Percentiles rank a stretch among this genome's conserved stretches.
phyloP scores from a whole-genome alignment of 1,140 invertebrate species.

The Orius insidiosus region DNA sequence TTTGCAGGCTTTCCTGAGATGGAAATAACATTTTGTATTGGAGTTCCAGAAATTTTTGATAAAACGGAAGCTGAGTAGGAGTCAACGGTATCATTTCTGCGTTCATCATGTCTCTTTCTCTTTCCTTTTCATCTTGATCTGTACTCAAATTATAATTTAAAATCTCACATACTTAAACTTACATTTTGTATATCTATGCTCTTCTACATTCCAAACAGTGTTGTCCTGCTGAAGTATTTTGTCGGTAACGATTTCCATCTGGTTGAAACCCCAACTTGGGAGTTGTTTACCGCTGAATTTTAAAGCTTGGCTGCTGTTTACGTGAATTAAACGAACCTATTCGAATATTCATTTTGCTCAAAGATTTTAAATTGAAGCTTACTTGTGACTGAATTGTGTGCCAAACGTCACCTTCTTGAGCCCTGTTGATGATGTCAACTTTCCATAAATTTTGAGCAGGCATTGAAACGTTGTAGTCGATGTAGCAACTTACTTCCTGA shows the following conservation, averaged over 20 bases:
- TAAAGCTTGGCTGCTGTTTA: constrained; percentile 65
- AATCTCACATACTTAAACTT: constrained; percentile 24
- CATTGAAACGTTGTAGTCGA: constrained; percentile 96
- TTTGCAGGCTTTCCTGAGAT: constrained; percentile 56
- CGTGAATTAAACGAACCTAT: constrained; percentile 68
- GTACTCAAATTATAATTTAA: background rate
- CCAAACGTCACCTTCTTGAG: constrained; percentile 61
- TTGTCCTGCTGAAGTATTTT: constrained; percentile 61
- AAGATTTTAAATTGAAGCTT: constrained; percentile 11
- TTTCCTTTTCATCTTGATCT: constrained; percentile 64
- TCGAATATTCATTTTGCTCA: no score
- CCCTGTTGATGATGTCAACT: constrained; percentile 72
- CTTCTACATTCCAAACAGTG: constrained; percentile 95
- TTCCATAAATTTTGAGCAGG: constrained; percentile 80
- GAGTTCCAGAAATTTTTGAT: constrained; percentile 78
- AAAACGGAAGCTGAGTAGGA: constrained; percentile 65
- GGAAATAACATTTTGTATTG: constrained; percentile 87
- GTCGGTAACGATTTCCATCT: constrained; percentile 87
- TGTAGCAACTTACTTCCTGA: constrained; percentile 83
- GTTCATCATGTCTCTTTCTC: constrained; percentile 67
- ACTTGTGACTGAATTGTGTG: constrained; percentile 76
- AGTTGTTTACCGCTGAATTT: constrained; percentile 79
- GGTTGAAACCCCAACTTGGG: constrained; percentile 89
- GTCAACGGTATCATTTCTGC: constrained; percentile 87
- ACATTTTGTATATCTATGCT: constrained; percentile 90